These are phyloP conservation scores for Rhopalosiphum padi DNA, from an alignment of 1,140 invertebrate species.

Conservation along the genomic window DNA sequence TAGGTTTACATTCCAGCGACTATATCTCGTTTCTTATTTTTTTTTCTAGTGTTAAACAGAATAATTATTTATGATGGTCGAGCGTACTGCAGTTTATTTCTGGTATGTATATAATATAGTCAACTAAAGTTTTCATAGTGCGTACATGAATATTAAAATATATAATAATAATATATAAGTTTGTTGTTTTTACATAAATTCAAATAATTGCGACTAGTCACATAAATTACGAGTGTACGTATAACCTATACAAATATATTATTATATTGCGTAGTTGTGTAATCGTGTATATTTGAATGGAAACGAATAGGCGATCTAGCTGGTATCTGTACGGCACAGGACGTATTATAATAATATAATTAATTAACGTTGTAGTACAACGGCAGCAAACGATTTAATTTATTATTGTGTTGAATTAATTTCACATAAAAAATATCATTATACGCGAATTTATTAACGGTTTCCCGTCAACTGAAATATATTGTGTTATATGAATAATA, in stretches of 20 bases:
- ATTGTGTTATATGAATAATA: not conserved
- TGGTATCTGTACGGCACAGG: not conserved
- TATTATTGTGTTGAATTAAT: not conserved
- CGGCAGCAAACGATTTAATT: not conserved
- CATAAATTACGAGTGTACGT: not conserved
- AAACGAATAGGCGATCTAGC: not conserved
- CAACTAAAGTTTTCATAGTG: not conserved
- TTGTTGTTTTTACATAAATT: conserved; percentile 11
- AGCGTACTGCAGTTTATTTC: not conserved
- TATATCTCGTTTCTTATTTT: not conserved
- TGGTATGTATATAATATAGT: not conserved
- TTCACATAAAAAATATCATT: not conserved
- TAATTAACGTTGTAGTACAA: not conserved
- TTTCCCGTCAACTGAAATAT: not conserved
- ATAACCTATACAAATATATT: too few relatives aligned
- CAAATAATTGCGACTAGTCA: not conserved
- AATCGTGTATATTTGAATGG: not conserved
- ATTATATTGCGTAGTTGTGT: not conserved
- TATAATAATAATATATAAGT: not conserved
- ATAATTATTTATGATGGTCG: conserved; percentile 17
- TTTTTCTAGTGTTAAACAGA: not conserved
- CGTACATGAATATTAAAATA: not conserved
- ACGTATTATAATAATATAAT: not conserved
- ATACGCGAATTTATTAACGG: not conserved
- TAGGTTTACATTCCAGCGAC: not conserved